A percentile compares a stretch with the other conserved stretches of the same genome.
phyloP scores from a whole-genome alignment of 2,113 vertebrate genomes.

The Bos javanicus region DNA sequence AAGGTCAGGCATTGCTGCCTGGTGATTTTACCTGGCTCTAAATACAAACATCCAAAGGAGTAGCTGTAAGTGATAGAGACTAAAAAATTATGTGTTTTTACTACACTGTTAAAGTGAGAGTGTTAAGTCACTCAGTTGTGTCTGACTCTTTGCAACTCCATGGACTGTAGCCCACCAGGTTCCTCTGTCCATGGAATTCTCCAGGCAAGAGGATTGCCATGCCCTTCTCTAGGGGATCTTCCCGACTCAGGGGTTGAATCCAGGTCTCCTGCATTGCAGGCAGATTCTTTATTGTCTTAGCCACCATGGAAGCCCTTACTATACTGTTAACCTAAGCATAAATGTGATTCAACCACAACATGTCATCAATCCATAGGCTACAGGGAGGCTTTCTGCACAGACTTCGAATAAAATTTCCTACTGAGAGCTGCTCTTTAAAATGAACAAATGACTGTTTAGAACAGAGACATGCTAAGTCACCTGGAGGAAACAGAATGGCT shows the following conservation, averaged over 20 bases:
- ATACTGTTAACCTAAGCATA: background rate
- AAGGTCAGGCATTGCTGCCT: background rate
- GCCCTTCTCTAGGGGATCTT: background rate
- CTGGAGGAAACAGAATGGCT: background rate
- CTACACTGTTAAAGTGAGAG: background rate
- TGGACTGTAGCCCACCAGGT: background rate
- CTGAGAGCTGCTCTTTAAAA: background rate
- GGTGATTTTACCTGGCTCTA: background rate
- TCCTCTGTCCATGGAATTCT: background rate
- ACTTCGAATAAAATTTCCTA: background rate
- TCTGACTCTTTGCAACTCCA: background rate
- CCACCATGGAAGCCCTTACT: background rate
- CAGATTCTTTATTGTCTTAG: fast-evolving
- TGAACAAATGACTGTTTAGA: background rate
- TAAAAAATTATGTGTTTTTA: background rate
- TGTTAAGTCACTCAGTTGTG: background rate
- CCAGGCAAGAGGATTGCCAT: background rate
- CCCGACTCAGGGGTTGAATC: background rate
- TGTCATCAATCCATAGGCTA: background rate
- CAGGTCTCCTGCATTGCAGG: background rate
- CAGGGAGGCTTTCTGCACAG: background rate
- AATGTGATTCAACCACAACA: background rate
- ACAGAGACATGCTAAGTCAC: background rate
- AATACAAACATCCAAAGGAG: background rate
- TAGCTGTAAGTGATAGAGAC: background rate